Base-by-base conservation (phyloP, 2,797 vertebrate genomes). In the Acanthis flammea region DNA sequence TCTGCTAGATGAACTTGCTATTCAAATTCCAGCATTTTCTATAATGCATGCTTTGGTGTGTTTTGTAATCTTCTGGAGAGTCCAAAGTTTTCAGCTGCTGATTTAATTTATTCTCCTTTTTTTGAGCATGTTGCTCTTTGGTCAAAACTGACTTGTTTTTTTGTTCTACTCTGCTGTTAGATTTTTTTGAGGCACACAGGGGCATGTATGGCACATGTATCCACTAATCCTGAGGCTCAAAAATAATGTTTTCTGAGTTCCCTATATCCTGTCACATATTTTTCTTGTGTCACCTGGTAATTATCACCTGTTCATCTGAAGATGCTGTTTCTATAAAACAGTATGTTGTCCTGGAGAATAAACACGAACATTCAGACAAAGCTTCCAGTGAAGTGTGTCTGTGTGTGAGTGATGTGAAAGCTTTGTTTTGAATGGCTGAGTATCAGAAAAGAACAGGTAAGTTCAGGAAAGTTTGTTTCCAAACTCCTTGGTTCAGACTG, bases 181-280 rank as follows among this genome's bases (percentile, higher is more conserved):
- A 58, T 48, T 81, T 58, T 51, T 62, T 15, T 30, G n/a, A 70
- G 73, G 30, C 19, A 11, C 5, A 23, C 5, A 0, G 1, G 6
- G n/a, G 5, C 33, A 10, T 2, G 0, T 48, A 27, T 44, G 25
- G 23, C 9, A 15, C 22, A 3, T 14, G 1, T 55, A 48, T 8
- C 12, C 28, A 44, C 41, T 93, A 44, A 35, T 75, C 3, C 44
- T 70, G 44, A 35, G 55, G 16, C 48, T 94, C n/a, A 70, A 9
- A 48, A 65, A 15, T 9, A 14, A 19, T 62, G 1, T 77, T 58
- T 58, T 66, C 21, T 58, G 19, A 62, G 25, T 62, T 62, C 16
- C 11, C 2, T 14, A 12, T 80, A 16, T 12, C 6, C 7, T 66
- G 3, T 27, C 74, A 19, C 7, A 0, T 27, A 66, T 62, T 93